Percentiles rank a stretch among this genome's conserved stretches.
Conservation (phyloP, 2,797 vertebrate species). For the Semotilus atromaculatus region DNA sequence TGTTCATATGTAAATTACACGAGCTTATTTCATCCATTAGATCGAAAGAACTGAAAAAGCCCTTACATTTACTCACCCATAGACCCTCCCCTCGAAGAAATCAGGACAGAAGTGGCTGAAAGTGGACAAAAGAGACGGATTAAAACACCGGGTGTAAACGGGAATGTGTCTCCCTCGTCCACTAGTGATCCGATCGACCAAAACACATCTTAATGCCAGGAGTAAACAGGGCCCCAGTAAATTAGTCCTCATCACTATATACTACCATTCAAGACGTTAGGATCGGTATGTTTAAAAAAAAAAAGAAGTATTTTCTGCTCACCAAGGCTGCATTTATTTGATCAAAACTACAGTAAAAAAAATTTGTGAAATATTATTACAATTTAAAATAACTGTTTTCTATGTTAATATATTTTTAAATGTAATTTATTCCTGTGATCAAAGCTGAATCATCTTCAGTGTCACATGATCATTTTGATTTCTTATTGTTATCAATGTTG, state of each 20-base stretch:
- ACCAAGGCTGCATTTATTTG: background rate
- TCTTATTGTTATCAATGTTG: background rate
- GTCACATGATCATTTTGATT: background rate
- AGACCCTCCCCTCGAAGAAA: too few relatives aligned
- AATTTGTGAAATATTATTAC: background rate
- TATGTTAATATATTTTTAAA: background rate
- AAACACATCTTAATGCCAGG: background rate
- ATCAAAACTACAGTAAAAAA: background rate
- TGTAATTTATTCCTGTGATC: background rate
- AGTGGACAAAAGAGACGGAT: too few relatives aligned
- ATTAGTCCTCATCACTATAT: background rate
- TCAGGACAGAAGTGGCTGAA: too few relatives aligned
- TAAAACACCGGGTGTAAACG: too few relatives aligned
- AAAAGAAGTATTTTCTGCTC: too few relatives aligned
- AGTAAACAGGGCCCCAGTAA: background rate
- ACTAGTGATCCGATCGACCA: too few relatives aligned
- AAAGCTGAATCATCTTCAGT: background rate
- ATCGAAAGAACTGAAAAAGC: too few relatives aligned
- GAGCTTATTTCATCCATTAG: too few relatives aligned
- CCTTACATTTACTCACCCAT: too few relatives aligned
- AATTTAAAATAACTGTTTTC: background rate
- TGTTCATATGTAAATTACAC: fast-evolving
- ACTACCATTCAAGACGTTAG: background rate
- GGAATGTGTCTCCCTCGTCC: too few relatives aligned
- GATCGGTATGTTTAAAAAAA: too few relatives aligned